Evolutionary conservation across 2,888 invertebrate species (phyloP).

Genomic region (Leptopilina drosophilae): DNA sequence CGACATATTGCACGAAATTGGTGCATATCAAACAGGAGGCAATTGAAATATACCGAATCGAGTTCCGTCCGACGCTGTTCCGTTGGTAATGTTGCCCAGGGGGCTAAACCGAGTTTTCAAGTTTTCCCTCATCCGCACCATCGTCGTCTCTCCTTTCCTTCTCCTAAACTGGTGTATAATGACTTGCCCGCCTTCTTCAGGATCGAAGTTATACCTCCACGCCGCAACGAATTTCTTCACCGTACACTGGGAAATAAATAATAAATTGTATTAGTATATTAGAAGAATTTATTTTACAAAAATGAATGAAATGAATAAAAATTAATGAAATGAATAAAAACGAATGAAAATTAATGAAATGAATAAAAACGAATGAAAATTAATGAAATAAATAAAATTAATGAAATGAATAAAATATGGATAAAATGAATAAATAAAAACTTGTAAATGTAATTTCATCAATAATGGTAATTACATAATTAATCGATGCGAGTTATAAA

Average conservation of each 20-base stretch:
- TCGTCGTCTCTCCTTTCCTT: slow-evolving; percentile 45
- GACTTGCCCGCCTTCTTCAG: slow-evolving; percentile 52
- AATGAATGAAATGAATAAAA: too few species aligned
- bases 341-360: too few species aligned
- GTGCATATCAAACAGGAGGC: slow-evolving; percentile 74
- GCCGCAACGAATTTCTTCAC: slow-evolving; percentile 55
- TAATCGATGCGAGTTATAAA: slow-evolving; percentile 25
- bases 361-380: too few species aligned
- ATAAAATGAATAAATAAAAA: too few species aligned
- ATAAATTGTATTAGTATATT: too few species aligned
- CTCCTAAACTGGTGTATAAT: slow-evolving; percentile 22
- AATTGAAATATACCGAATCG: slow-evolving; percentile 72
- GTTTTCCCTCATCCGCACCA: slow-evolving; percentile 64
- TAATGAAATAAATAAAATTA: too few species aligned
- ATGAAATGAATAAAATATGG: too few species aligned
- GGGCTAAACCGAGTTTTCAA: slow-evolving; percentile 67
- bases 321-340: too few species aligned
- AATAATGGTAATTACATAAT: too few species aligned
- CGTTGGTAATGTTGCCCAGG: slow-evolving; percentile 73
- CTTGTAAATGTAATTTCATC: too few species aligned
- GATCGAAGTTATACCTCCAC: slow-evolving; percentile 51
- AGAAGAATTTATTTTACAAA: too few species aligned
- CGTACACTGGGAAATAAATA: slow-evolving; percentile 9
- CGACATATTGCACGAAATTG: slow-evolving; percentile 75
- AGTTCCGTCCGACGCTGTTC: slow-evolving; percentile 65